Base-by-base conservation (phyloP, 2,888 invertebrate genomes). In the Unio delphinus region DNA sequence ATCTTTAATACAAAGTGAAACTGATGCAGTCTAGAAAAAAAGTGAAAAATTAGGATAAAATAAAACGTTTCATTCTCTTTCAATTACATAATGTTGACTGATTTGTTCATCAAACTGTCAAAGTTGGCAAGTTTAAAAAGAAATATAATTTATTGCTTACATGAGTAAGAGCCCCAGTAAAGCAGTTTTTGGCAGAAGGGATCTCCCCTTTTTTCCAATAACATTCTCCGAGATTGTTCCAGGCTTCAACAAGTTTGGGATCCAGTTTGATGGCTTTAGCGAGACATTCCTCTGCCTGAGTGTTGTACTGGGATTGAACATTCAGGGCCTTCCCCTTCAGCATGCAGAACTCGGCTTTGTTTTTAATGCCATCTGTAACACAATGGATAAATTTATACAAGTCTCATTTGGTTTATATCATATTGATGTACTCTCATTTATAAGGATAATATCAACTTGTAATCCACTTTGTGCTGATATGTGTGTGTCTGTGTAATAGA, bases 221-320 rank as follows among this genome's bases (percentile, higher is more conserved):
- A 86, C 94, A 95, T 89, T 96, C 95, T 0, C 96, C 96, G 0
- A 97, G 91, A 88, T 96, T 94, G 86, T 96, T 96, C 96, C 96
- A 96, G 0, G 95, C 95, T 67, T 94, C 94, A 0, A 94, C 93
- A 68, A 94, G 90, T 80, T 93, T 94, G 1, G 95, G 95, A 86
- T 95, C 94, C 59, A 96, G 90, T 89, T 96, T 96, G 0, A 96
- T 94, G 5, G 96, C 94, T 89, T 95, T 95, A 64, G 95, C 94
- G 62, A 96, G 91, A 65, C 93, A 92, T 82, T 94, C 94, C 74
- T 94, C 93, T 0, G 95, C 94, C 81, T 93, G 92, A 23, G 92
- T 92, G 82, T 93, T 93, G 85, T 94, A 94, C 55, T 92, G 92
- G 1, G 93, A 92, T 45, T 92, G 91, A 1, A 95, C 93, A 89